Conservation (phyloP, 2,888 invertebrate species). For the Diogma glabrata region DNA sequence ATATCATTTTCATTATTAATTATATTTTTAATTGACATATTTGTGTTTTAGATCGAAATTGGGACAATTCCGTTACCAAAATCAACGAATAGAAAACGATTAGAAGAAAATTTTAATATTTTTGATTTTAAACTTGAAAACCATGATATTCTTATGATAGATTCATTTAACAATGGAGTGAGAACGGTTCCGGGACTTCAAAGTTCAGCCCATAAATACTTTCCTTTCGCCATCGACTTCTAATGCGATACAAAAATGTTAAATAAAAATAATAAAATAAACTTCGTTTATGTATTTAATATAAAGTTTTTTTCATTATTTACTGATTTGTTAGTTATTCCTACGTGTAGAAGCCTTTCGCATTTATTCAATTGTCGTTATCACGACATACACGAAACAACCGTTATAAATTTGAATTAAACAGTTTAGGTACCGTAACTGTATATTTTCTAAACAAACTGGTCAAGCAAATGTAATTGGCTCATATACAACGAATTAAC, state of each 20-base stretch:
- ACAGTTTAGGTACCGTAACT: too few relatives aligned
- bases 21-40: conserved; percentile 36
- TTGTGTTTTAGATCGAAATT: conserved; percentile 44
- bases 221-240: conserved; percentile 17
- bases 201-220: conserved; percentile 14
- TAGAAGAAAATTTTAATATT: conserved; percentile 38
- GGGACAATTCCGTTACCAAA: conserved; percentile 43
- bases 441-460: too few relatives aligned
- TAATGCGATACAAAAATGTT: conserved; percentile 9
- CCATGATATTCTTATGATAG: conserved; percentile 40
- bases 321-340: too few relatives aligned
- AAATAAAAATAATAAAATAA: background rate
- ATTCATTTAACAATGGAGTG: conserved; percentile 37
- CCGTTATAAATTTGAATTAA: too few relatives aligned
- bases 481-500: too few relatives aligned
- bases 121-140: conserved; percentile 40
- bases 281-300: too few relatives aligned
- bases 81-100: conserved; percentile 36
- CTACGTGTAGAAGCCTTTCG: too few relatives aligned
- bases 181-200: conserved; percentile 23
- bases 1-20: conserved; percentile 1
- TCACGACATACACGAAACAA: too few relatives aligned
- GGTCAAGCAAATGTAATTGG: too few relatives aligned
- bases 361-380: too few relatives aligned
- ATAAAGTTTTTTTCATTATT: too few relatives aligned